These are phyloP conservation scores for Meles meles DNA, from an alignment of 2,113 vertebrate genomes.

Conservation along the genomic window DNA sequence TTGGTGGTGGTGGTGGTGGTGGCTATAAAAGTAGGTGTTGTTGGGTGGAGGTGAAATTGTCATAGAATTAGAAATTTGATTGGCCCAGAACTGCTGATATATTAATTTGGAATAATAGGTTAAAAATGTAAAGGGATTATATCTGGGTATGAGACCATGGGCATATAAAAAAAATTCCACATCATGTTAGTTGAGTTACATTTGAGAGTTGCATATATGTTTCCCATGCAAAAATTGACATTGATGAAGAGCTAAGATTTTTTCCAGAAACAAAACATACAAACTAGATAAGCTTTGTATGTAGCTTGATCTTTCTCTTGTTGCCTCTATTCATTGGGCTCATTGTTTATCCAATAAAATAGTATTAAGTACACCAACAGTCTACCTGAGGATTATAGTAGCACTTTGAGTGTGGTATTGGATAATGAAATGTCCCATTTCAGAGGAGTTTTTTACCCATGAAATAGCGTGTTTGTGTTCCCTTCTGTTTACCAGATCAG, in stretches of 20 bases:
- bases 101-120: neutral
- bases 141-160: neutral
- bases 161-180: neutral
- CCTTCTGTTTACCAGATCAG: conserved; percentile 17
- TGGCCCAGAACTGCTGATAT: neutral
- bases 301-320: neutral
- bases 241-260: neutral
- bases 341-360: conserved; percentile 51
- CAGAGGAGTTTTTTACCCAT: conserved; percentile 56
- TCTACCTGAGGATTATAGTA: conserved; percentile 60
- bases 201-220: neutral
- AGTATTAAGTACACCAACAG: conserved; percentile 64
- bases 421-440: conserved; percentile 56
- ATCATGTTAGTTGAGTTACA: neutral
- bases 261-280: neutral
- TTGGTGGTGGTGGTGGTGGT: neutral
- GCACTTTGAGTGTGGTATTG: conserved; percentile 66
- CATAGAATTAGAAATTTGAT: neutral
- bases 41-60: neutral
- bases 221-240: neutral
- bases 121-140: neutral
- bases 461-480: conserved; percentile 67
- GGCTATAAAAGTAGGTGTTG: neutral
- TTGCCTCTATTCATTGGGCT: conserved; percentile 52
- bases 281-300: neutral